Percentiles rank a stretch among this genome's conserved stretches.
phyloP scores from a whole-genome alignment of 1,140 invertebrate genomes.

The Steinernema feltiae region DNA sequence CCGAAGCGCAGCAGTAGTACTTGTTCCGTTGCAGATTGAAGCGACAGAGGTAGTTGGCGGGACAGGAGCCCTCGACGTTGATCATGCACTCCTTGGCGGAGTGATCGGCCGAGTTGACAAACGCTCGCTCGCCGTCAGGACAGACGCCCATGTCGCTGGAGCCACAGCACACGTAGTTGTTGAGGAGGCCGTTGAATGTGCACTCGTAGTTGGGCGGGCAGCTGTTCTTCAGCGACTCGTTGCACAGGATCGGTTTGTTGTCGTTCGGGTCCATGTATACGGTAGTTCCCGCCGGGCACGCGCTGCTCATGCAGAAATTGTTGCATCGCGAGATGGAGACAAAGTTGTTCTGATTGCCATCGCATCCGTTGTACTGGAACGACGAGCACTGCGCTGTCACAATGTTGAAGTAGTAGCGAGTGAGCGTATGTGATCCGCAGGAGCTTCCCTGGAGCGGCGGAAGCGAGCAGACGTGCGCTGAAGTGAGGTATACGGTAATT shows the following conservation, averaged over 20 bases:
- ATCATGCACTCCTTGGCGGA: slow-evolving; percentile 33
- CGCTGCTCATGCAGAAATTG: slow-evolving; percentile 36
- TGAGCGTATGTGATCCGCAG: slow-evolving; percentile 28
- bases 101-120: slow-evolving; percentile 28
- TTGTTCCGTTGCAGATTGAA: slow-evolving; percentile 35
- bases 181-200: slow-evolving; percentile 33
- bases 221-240: slow-evolving; percentile 32
- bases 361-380: slow-evolving; percentile 34
- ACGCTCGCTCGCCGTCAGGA: slow-evolving; percentile 31
- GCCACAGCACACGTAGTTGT: slow-evolving; percentile 38
- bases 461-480: slow-evolving; percentile 33
- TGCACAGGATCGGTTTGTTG: slow-evolving; percentile 33
- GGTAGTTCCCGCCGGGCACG: slow-evolving; percentile 30
- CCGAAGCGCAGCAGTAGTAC: slow-evolving; percentile 33
- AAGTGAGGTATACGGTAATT: neutral
- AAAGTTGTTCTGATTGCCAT: slow-evolving; percentile 39
- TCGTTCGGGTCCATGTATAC: slow-evolving; percentile 36
- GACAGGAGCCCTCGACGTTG: slow-evolving; percentile 36
- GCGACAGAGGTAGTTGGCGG: slow-evolving; percentile 31
- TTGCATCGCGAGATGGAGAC: slow-evolving; percentile 26
- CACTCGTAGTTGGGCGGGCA: slow-evolving; percentile 31
- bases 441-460: slow-evolving; percentile 35
- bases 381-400: slow-evolving; percentile 26
- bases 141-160: slow-evolving; percentile 26
- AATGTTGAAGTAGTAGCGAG: slow-evolving; percentile 36